Percentiles rank a stretch among this genome's conserved stretches.
Conservation (phyloP, 2,797 vertebrate species). For the Myioborus miniatus region DNA sequence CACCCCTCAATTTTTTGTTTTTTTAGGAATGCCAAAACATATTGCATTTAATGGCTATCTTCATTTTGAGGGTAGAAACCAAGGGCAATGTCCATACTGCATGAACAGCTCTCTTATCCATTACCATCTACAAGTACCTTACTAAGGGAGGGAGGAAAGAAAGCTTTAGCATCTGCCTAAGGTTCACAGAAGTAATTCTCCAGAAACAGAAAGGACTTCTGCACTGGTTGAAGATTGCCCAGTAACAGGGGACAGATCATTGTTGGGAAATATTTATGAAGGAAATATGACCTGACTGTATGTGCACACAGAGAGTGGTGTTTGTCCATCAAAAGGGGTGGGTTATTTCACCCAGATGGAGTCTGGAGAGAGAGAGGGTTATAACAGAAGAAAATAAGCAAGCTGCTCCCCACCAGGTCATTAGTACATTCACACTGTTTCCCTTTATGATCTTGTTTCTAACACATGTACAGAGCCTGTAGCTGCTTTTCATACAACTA, state of each 20-base stretch:
- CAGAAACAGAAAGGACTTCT: background rate
- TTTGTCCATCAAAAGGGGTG: background rate
- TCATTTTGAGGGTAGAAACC: background rate
- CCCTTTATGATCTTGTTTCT: background rate
- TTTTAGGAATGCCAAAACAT: background rate
- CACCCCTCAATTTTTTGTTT: background rate
- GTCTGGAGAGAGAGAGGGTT: background rate
- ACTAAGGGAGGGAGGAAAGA: background rate
- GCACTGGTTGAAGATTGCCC: background rate
- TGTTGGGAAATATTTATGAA: background rate
- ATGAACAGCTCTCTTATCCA: background rate
- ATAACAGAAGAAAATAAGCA: background rate
- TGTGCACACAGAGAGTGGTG: background rate
- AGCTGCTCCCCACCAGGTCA: background rate
- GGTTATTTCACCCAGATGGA: background rate
- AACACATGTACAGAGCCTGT: background rate
- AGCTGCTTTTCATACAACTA: constrained; percentile 5
- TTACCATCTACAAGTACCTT: background rate
- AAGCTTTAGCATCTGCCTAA: background rate
- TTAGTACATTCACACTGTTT: background rate
- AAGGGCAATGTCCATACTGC: background rate
- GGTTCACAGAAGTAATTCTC: background rate
- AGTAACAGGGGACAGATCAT: background rate
- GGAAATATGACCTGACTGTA: background rate
- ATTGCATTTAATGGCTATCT: background rate